Evolutionary conservation across 1,140 invertebrate species (phyloP), one percentile per base, ranked within the genome.

Genomic region (Cydia fagiglandana): DNA sequence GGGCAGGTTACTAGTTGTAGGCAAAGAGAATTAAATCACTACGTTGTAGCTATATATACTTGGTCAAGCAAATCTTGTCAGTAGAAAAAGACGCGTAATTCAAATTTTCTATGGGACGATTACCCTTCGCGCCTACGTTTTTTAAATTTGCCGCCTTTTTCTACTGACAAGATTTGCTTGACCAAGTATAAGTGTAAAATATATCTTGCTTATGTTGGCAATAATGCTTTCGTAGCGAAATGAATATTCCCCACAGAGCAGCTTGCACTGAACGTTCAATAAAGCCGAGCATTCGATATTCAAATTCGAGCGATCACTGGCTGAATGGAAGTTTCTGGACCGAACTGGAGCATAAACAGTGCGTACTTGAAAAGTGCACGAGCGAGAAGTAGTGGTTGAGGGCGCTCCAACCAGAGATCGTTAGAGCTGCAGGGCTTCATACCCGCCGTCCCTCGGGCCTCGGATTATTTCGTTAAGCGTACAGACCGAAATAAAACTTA

Each of bases 361-460:
- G 84, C 80, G 83, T 86, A 85, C 84, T 88, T 83, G 83, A 87
- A 87, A 87, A 88, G 85, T 87, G 83, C 84, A 88, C 83, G 77
- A 85, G 82, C 81, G 81, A 78, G 81, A 80, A 82, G 86, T 82
- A 82, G 76, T 78, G 77, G 81, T 80, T 75, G 83, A 85, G 84
- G 17, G 78, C 78, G 64, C 82, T 84, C 78, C 70, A 78, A 76
- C 77, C 83, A 4, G 30, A 81, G 78, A 80, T 86, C 84, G 82
- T 85, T 84, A 84, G 77, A 77, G 80, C 78, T 80, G 78, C 79
- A 79, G 82, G 79, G n/a, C n/a, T n/a, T n/a, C n/a, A n/a, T n/a
- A n/a, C 77, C 76, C 77, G 61, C 73, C 74, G 77, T 77, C 78
- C 64, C 75, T 79, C 74, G 56, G 78, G 84, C 64, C 75, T 79